Conservation (phyloP, 2,888 invertebrate species). For the Dendrolimus pini region DNA sequence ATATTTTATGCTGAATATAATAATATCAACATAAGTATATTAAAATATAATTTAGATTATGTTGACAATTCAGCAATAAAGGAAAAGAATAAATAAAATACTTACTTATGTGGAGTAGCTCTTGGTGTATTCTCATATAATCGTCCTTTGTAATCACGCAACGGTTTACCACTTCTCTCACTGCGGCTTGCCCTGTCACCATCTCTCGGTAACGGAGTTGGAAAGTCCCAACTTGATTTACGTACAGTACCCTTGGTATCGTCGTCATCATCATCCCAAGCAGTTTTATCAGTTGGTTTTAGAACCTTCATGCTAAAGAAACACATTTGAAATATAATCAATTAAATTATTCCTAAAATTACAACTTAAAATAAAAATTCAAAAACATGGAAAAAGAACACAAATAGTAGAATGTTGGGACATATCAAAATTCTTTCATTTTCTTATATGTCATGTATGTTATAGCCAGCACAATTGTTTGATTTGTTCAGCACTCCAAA, state of each 20-base stretch:
- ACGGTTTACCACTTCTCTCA: constrained; percentile 38
- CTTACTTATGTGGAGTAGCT: constrained; percentile 90
- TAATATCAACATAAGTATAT: neutral
- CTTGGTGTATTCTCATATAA: constrained; percentile 83
- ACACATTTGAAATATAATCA: neutral
- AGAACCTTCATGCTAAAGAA: constrained; percentile 57
- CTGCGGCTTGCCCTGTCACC: constrained; percentile 58
- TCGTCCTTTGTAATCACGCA: constrained; percentile 56
- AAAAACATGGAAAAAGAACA: too few relatives aligned
- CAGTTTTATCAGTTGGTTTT: constrained; percentile 79
- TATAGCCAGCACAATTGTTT: too few relatives aligned
- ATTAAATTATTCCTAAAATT: neutral
- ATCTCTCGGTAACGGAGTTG: constrained; percentile 83
- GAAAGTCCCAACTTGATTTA: constrained; percentile 94
- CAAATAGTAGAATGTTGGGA: too few relatives aligned
- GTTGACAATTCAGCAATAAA: neutral
- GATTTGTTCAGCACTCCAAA: too few relatives aligned
- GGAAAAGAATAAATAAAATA: constrained; percentile 6
- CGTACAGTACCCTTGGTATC: constrained; percentile 78
- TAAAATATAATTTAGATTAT: neutral
- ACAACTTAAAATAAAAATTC: too few relatives aligned
- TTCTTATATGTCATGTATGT: too few relatives aligned
- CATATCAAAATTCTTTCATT: too few relatives aligned
- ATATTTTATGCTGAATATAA: too few relatives aligned
- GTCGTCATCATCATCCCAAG: constrained; percentile 89